Conservation (phyloP, 2,113 vertebrate species). For the Spizaetus ornatus region DNA sequence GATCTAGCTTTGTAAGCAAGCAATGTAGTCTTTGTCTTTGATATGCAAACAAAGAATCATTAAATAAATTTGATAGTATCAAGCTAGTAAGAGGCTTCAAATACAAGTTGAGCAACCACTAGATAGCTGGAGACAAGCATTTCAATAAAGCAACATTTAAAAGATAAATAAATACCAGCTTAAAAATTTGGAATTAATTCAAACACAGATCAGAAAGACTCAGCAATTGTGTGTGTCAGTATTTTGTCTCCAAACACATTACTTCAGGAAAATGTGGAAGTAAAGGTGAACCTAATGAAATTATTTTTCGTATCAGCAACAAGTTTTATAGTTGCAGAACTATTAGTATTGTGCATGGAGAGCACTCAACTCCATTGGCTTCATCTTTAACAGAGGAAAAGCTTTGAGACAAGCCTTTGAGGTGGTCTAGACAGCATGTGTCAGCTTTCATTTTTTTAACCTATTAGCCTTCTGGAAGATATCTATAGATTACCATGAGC, state of each 20-base stretch:
- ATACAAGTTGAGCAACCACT: neutral
- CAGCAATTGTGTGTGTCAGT: neutral
- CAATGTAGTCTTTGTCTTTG: neutral
- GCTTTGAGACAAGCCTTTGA: neutral
- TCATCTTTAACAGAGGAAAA: neutral
- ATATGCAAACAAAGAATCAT: constrained; percentile 33
- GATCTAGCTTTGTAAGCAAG: constrained; percentile 3
- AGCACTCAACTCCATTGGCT: neutral
- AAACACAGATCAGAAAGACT: neutral
- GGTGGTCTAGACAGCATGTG: too few relatives aligned
- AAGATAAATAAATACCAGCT: neutral
- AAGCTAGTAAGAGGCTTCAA: neutral
- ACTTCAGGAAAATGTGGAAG: neutral
- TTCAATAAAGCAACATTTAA: neutral
- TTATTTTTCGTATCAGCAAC: neutral
- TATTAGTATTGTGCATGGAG: neutral
- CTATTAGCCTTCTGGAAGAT: neutral
- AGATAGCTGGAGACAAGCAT: neutral
- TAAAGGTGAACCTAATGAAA: neutral
- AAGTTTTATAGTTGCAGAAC: neutral
- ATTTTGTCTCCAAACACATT: neutral
- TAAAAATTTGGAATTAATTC: neutral
- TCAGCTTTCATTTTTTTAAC: neutral
- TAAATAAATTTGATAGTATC: neutral
- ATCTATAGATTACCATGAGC: neutral